Conservation (phyloP, 2,113 vertebrate genomes). For the Tursiops truncatus region DNA sequence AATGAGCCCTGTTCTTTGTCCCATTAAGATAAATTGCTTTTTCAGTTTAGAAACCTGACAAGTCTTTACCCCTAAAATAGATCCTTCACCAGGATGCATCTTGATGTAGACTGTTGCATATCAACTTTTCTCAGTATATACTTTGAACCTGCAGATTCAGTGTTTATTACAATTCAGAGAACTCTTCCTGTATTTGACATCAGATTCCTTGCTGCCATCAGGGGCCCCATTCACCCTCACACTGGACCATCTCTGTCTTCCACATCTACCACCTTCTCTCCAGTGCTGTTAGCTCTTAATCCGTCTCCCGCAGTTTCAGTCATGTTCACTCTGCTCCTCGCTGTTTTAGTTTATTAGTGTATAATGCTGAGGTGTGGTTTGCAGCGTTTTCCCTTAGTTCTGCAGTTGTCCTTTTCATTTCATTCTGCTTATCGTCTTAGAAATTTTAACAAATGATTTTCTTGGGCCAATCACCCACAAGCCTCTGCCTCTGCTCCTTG, state of each 20-base stretch:
- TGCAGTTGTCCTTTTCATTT: neutral
- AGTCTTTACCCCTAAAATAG: neutral
- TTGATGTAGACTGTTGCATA: neutral
- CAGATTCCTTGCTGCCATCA: neutral
- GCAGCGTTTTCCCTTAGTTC: neutral
- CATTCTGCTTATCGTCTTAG: neutral
- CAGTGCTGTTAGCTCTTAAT: neutral
- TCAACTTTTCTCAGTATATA: neutral
- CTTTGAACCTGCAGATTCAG: neutral
- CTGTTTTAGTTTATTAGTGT: neutral
- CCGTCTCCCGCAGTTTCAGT: accelerated
- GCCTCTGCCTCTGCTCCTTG: neutral
- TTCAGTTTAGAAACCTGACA: slow-evolving; percentile 4
- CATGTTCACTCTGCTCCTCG: neutral
- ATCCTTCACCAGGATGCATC: neutral
- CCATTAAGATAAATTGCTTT: neutral
- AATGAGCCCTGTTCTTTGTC: neutral
- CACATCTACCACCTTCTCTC: neutral
- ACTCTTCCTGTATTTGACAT: neutral
- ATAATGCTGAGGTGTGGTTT: neutral
- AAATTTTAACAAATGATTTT: neutral
- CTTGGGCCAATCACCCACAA: neutral
- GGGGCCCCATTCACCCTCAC: neutral
- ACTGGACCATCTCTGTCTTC: neutral
- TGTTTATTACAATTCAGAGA: neutral